These are phyloP conservation scores for Xiphydria camelus DNA, from an alignment of 2,888 invertebrate species.

Conservation along the genomic window DNA sequence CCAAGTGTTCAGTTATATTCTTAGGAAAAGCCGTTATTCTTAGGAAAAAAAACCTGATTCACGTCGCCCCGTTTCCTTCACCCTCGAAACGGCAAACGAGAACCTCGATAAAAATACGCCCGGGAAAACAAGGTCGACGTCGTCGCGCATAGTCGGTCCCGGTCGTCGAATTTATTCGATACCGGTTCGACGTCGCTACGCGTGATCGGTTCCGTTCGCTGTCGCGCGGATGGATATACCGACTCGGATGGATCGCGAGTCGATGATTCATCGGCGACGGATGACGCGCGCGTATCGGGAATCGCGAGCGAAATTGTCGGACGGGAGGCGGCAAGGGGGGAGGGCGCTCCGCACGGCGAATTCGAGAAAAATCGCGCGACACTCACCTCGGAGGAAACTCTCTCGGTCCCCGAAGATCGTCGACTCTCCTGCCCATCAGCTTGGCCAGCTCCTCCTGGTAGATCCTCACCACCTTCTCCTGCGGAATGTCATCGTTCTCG, in stretches of 20 bases:
- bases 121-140: background rate
- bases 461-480: slow-evolving; percentile 92
- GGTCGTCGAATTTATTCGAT: no score
- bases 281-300: no score
- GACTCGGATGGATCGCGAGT: no score
- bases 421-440: slow-evolving; percentile 79
- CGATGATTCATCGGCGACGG: no score
- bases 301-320: no score
- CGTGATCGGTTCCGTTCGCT: no score
- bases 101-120: background rate
- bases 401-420: slow-evolving; percentile 74
- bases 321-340: background rate
- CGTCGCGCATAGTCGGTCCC: no score
- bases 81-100: background rate
- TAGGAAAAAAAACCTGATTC: slow-evolving; percentile 17
- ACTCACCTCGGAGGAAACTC: slow-evolving; percentile 81
- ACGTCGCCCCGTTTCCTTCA: background rate
- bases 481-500: slow-evolving; percentile 93
- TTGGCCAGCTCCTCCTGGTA: slow-evolving; percentile 95
- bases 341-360: no score
- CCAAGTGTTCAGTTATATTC: slow-evolving; percentile 29
- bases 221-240: no score
- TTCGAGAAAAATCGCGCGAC: slow-evolving; percentile 11
- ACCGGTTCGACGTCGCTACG: no score
- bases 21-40: slow-evolving; percentile 33